A percentile compares a stretch with the other conserved stretches of the same genome.
These are phyloP conservation scores for Phodopus roborovskii DNA, from an alignment of 2,113 vertebrate species.

Conservation along the genomic window DNA sequence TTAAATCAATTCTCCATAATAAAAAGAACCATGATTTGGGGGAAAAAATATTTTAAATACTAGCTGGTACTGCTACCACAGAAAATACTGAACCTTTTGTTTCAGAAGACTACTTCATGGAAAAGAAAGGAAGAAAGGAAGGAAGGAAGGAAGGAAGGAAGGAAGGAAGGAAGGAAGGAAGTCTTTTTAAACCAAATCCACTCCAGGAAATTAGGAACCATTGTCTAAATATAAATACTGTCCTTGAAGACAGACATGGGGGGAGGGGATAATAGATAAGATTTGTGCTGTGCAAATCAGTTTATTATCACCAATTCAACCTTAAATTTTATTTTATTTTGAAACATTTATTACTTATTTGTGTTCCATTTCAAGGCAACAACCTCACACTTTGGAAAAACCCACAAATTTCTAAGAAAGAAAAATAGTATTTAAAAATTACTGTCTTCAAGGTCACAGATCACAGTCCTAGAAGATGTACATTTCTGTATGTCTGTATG, in stretches of 20 bases:
- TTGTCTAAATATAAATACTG: conserved; percentile 11
- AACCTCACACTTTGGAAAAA: conserved; percentile 34
- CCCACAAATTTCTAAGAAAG: background rate
- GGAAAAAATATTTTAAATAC: conserved; percentile 63
- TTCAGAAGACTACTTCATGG: conserved; percentile 45
- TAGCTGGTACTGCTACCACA: conserved; percentile 19
- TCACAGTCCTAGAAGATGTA: background rate
- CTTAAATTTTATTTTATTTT: conserved; percentile 48
- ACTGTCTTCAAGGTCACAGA: background rate
- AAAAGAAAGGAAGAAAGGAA: background rate
- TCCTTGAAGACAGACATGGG: conserved; percentile 13
- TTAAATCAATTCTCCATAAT: conserved; percentile 74
- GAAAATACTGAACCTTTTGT: conserved; percentile 54
- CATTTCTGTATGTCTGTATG: background rate
- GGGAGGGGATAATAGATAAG: background rate
- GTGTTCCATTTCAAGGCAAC: background rate
- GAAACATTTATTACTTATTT: conserved; percentile 39
- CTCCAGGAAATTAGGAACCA: conserved; percentile 32
- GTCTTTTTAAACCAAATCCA: conserved; percentile 24
- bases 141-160: fast-evolving
- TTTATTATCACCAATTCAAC: background rate
- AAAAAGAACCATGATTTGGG: conserved; percentile 52
- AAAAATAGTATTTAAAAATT: conserved; percentile 56
- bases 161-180: background rate
- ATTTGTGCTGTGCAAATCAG: background rate